Base-by-base conservation (phyloP, 2,888 invertebrate species). In the Eurois occulta region DNA sequence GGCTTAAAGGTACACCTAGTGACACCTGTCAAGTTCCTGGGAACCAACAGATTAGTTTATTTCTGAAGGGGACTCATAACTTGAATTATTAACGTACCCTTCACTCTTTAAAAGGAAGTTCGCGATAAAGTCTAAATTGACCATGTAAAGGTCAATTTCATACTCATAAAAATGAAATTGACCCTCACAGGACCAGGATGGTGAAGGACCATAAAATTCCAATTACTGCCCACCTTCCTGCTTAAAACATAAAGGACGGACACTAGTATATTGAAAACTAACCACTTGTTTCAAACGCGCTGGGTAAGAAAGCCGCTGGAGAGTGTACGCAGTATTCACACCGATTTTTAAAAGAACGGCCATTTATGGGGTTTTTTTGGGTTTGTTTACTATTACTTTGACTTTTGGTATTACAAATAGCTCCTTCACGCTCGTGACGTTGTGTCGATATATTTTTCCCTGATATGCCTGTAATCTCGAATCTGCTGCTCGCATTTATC, bases 161-260 rank as follows among this genome's bases (percentile, higher is more conserved):
- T 58, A 38, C 58, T 46, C 67, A 55, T 71, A 75, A 81, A 73
- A 75, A 72, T 65, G 21, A 65, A 75, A 84, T 46, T 86, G 83
- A 58, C 46, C 86, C 79, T 75, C 67, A 52, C 68, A 71, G 67
- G 64, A 64, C 72, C 43, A 62, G 58, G 64, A 78, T 68, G 83
- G 55, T n/a, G 64, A 78, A 70, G 60, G 55, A 86, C 75, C 83
- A 83, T 84, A 84, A 71, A 78, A 79, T 62, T 84, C 68, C 75
- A 83, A 83, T 84, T 83, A 62, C 83, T 64, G 65, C 86, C 83
- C 75, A 84, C 83, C 86, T 84, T 84, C 84, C 84, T 84, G 79
- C 62, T 84, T 78, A 73, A 86, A 75, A 86, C 32, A 85, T 82
- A 65, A 75, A 78, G 71, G 72, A 84, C 69, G 68, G 35, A 58